phyloP scores from a whole-genome alignment of 2,797 vertebrate species.

The Sebastolobus alascanus region DNA sequence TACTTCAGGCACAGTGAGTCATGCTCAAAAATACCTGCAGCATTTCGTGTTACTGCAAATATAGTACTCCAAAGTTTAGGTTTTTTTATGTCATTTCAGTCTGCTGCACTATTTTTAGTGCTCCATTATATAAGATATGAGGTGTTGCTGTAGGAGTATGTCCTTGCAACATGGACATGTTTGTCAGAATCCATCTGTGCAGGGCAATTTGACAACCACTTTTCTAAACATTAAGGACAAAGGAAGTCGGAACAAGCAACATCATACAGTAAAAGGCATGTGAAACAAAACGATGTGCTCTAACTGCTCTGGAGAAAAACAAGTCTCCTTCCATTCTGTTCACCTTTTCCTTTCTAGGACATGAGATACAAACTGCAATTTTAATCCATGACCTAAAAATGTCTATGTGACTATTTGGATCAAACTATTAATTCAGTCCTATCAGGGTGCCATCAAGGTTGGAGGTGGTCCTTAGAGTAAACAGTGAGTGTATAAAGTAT shows the following conservation, averaged over 20 bases:
- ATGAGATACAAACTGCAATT: neutral
- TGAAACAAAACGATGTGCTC: neutral
- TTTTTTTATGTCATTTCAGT: conserved; percentile 42
- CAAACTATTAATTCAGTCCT: conserved; percentile 1
- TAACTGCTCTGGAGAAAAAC: neutral
- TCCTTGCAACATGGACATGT: conserved; percentile 39
- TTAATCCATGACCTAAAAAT: conserved; percentile 14
- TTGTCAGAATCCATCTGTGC: conserved; percentile 52
- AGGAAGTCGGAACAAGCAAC: neutral
- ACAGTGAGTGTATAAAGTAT: neutral
- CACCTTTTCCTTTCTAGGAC: neutral
- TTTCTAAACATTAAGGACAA: conserved; percentile 2
- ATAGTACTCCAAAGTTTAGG: conserved; percentile 42
- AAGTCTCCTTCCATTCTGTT: neutral
- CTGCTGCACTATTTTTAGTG: conserved; percentile 62
- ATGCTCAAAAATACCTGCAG: conserved; percentile 63
- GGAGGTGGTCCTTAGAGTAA: conserved; percentile 6
- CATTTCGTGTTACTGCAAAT: conserved; percentile 51
- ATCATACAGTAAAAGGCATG: neutral
- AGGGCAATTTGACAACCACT: conserved; percentile 1
- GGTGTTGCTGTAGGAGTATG: conserved; percentile 43
- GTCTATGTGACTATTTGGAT: conserved; percentile 2
- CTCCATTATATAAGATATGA: conserved; percentile 61
- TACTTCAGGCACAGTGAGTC: conserved; percentile 66
- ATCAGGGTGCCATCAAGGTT: neutral